Conservation (phyloP, 2,888 invertebrate species). For the Aethes cnicana region DNA sequence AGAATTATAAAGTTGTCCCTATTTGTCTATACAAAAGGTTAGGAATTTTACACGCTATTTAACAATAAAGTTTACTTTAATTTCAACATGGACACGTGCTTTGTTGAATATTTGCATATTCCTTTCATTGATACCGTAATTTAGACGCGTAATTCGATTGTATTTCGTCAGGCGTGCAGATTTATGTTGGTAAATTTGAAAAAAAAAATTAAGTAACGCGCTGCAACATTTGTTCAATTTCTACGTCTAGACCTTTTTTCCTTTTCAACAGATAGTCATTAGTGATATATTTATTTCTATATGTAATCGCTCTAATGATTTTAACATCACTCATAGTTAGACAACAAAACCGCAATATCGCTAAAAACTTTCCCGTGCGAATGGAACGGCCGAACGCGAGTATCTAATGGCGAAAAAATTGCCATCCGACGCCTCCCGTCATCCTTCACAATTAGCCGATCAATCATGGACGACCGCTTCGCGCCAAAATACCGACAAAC, state of each 20-base stretch:
- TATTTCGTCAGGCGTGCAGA: slow-evolving; percentile 36
- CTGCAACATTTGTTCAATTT: no score
- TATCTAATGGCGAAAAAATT: slow-evolving; percentile 52
- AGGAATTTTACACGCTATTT: slow-evolving; percentile 76
- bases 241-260: no score
- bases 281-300: background rate
- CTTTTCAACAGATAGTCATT: no score
- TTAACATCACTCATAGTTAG: slow-evolving; percentile 18
- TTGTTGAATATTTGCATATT: slow-evolving; percentile 66
- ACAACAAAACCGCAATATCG: slow-evolving; percentile 30
- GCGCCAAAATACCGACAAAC: slow-evolving; percentile 34
- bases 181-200: slow-evolving; percentile 35
- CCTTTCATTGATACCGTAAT: slow-evolving; percentile 50
- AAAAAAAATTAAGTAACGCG: background rate
- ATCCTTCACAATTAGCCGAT: slow-evolving; percentile 56
- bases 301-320: background rate
- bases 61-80: slow-evolving; percentile 67
- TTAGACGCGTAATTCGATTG: slow-evolving; percentile 53
- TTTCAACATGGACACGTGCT: slow-evolving; percentile 65
- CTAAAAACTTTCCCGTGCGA: slow-evolving; percentile 30
- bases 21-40: slow-evolving; percentile 60
- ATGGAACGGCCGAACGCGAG: slow-evolving; percentile 33
- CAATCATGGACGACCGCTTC: slow-evolving; percentile 51
- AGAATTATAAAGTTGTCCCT: slow-evolving; percentile 65
- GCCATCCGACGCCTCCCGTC: slow-evolving; percentile 44